phyloP scores from a whole-genome alignment of 37 sponge, comb jelly and placozoan species.

The Hormiphora californensis region DNA sequence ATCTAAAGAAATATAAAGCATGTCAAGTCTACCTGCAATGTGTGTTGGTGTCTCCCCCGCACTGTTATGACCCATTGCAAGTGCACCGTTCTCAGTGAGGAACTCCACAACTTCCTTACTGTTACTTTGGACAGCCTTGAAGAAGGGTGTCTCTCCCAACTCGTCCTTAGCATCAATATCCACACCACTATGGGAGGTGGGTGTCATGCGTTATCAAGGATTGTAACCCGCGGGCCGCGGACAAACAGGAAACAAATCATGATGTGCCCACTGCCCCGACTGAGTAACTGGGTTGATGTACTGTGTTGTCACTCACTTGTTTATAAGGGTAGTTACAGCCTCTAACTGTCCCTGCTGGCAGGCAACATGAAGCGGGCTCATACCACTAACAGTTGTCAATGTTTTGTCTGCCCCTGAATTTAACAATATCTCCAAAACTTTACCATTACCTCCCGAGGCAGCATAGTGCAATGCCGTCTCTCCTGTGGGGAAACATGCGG shows the following conservation, averaged over 20 bases:
- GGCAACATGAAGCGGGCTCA: conserved; percentile 39
- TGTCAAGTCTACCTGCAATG: conserved; percentile 20
- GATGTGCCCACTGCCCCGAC: neutral
- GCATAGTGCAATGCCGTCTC: conserved; percentile 49
- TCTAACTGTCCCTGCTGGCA: neutral
- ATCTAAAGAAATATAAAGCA: no score
- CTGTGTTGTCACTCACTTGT: neutral
- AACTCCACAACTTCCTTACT: neutral
- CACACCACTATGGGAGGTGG: neutral
- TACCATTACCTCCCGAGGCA: neutral
- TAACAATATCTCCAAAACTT: neutral
- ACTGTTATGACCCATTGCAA: neutral
- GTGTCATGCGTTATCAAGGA: neutral
- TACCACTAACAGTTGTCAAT: neutral
- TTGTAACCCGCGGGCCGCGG: no score
- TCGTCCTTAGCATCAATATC: neutral
- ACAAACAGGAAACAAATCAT: no score
- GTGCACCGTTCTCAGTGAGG: neutral
- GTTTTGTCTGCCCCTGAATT: neutral
- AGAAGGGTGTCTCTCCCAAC: neutral
- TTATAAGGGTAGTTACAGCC: neutral
- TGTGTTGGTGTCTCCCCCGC: neutral
- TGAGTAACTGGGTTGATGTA: neutral
- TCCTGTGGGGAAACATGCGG: neutral
- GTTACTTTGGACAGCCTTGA: neutral